These are phyloP conservation scores for Cydia pomonella DNA, from an alignment of 1,140 invertebrate species.

Conservation along the genomic window DNA sequence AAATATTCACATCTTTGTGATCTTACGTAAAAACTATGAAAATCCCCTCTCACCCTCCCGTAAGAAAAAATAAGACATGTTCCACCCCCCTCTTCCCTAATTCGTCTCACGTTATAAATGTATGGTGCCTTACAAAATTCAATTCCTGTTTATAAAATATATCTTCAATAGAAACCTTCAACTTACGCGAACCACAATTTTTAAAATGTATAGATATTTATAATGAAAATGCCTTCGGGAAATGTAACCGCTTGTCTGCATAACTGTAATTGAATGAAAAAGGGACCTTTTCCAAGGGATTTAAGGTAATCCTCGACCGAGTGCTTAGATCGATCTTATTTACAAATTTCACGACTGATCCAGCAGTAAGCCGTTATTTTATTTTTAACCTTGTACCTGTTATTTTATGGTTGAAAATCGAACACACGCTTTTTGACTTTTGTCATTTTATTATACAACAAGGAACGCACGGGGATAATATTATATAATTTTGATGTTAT, in stretches of 20 bases:
- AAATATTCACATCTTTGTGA: too few relatives aligned
- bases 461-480: neutral
- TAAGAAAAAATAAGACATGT: too few relatives aligned
- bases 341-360: neutral
- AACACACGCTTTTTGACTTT: neutral
- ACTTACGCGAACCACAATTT: too few relatives aligned
- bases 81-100: too few relatives aligned
- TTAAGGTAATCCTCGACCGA: neutral
- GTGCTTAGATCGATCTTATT: slow-evolving; percentile 2
- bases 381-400: neutral
- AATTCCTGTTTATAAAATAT: too few relatives aligned
- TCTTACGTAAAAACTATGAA: too few relatives aligned
- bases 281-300: neutral
- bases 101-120: too few relatives aligned
- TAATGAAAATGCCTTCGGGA: neutral
- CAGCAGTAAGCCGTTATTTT: neutral
- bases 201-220: neutral
- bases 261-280: slow-evolving; percentile 14
- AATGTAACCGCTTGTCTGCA: slow-evolving; percentile 3
- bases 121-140: too few relatives aligned
- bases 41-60: too few relatives aligned
- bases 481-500: neutral
- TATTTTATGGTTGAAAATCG: neutral
- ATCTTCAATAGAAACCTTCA: too few relatives aligned
- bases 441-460: neutral